A percentile compares a stretch with the other conserved stretches of the same genome.
Evolutionary conservation across 2,888 invertebrate genomes (phyloP).

Genomic region (Rhingia campestris): DNA sequence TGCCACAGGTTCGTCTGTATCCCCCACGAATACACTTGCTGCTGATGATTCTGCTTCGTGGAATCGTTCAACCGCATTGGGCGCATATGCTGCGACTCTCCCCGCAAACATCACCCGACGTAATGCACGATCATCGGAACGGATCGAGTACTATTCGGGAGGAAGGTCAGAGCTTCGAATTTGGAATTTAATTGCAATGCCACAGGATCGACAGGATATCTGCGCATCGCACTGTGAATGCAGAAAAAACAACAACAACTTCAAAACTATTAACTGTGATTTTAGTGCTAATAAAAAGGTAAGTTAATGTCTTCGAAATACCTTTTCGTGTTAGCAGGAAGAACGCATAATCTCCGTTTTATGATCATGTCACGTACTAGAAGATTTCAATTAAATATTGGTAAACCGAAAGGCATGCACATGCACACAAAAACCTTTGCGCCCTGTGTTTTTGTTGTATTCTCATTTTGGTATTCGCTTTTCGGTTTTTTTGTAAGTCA

Average conservation of each 20-base stretch:
- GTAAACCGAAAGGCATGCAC: conserved; percentile 29
- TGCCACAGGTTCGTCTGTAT: conserved; percentile 50
- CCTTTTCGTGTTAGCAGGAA: conserved; percentile 20
- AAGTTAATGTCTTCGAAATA: conserved; percentile 32
- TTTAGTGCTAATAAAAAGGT: conserved; percentile 71
- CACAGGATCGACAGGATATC: conserved; percentile 56
- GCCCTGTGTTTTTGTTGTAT: neutral
- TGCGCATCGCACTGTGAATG: conserved; percentile 62
- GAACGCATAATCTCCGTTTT: conserved; percentile 32
- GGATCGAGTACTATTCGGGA: conserved; percentile 10
- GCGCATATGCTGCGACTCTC: conserved; percentile 28
- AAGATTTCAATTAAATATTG: conserved; percentile 50
- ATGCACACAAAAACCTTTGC: neutral
- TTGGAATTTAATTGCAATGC: conserved; percentile 50
- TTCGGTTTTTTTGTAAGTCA: conserved; percentile 46
- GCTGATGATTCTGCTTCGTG: conserved; percentile 13
- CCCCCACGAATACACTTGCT: conserved; percentile 15
- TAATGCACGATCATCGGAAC: conserved; percentile 40
- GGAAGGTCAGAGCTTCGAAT: conserved; percentile 22
- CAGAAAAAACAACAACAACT: conserved; percentile 56
- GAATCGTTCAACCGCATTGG: conserved; percentile 55
- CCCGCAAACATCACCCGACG: conserved; percentile 7
- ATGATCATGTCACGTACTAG: conserved; percentile 63
- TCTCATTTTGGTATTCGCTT: conserved; percentile 20
- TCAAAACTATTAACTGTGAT: conserved; percentile 70